Evolutionary conservation across 2,888 invertebrate genomes (phyloP).

Genomic region (Osmoderma eremita): DNA sequence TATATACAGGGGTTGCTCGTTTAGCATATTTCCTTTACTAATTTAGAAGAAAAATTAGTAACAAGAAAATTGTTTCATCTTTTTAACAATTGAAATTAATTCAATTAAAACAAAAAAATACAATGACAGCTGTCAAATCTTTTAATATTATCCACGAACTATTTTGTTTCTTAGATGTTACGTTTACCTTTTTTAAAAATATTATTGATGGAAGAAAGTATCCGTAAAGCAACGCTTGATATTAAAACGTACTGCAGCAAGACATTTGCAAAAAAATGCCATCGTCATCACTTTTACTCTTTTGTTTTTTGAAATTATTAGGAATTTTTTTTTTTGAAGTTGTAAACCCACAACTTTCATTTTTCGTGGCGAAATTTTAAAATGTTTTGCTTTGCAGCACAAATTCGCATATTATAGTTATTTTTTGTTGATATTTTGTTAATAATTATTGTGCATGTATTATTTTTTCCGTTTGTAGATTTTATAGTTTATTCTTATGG

Average conservation of each 20-base stretch:
- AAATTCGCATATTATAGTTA: neutral
- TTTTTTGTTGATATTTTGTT: neutral
- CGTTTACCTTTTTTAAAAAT: neutral
- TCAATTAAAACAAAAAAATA: neutral
- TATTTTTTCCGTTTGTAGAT: neutral
- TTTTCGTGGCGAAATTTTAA: neutral
- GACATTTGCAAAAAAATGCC: slow-evolving; percentile 19
- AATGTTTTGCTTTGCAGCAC: slow-evolving; percentile 30
- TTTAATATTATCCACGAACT: no score
- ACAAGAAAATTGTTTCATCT: no score
- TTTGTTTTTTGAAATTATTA: neutral
- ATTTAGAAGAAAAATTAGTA: no score
- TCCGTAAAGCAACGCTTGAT: slow-evolving; percentile 2
- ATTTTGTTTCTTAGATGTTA: neutral
- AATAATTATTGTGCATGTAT: no score
- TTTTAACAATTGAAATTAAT: no score
- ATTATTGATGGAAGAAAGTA: neutral
- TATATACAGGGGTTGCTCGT: slow-evolving; percentile 9
- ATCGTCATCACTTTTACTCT: neutral
- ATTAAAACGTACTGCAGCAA: slow-evolving; percentile 18
- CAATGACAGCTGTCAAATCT: neutral
- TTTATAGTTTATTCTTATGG: neutral
- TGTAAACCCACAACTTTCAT: neutral
- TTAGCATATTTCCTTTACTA: neutral
- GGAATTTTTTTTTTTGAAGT: neutral